phyloP scores from a whole-genome alignment of 1,140 invertebrate species.

The Drosophila oshimai region DNA sequence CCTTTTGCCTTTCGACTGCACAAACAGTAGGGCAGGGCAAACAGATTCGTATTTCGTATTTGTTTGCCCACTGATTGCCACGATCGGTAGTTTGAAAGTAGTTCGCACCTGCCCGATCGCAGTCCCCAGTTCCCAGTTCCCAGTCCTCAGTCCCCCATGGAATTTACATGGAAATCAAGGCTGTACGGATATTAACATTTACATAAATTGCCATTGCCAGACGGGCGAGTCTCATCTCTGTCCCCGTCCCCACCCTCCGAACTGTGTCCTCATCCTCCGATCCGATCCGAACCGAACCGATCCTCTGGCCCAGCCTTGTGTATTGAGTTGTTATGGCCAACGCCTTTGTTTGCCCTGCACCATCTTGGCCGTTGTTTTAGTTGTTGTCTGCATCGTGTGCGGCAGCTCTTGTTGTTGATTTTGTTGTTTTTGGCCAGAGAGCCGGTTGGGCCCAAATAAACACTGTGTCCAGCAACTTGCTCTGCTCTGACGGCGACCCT shows the following conservation, averaged over 20 bases:
- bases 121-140: too few relatives aligned
- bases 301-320: constrained; percentile 35
- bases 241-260: neutral
- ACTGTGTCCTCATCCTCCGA: neutral
- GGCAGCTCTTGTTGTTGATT: constrained; percentile 51
- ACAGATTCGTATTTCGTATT: constrained; percentile 1
- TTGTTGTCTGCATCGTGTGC: constrained; percentile 62
- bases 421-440: constrained; percentile 39
- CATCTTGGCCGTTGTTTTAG: constrained; percentile 25
- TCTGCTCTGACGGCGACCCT: constrained; percentile 29
- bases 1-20: constrained; percentile 39
- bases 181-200: constrained; percentile 60
- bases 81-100: constrained; percentile 65
- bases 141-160: neutral
- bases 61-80: constrained; percentile 21
- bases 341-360: constrained; percentile 73
- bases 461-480: constrained; percentile 41
- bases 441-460: constrained; percentile 76
- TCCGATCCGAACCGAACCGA: neutral
- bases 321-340: constrained; percentile 80
- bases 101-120: constrained; percentile 60
- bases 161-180: constrained; percentile 67
- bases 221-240: constrained; percentile 7
- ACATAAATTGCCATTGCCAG: constrained; percentile 58
- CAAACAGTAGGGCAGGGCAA: constrained; percentile 28